Evolutionary conservation across 1,140 invertebrate species (phyloP).

Genomic region (Bradysia coprophila): DNA sequence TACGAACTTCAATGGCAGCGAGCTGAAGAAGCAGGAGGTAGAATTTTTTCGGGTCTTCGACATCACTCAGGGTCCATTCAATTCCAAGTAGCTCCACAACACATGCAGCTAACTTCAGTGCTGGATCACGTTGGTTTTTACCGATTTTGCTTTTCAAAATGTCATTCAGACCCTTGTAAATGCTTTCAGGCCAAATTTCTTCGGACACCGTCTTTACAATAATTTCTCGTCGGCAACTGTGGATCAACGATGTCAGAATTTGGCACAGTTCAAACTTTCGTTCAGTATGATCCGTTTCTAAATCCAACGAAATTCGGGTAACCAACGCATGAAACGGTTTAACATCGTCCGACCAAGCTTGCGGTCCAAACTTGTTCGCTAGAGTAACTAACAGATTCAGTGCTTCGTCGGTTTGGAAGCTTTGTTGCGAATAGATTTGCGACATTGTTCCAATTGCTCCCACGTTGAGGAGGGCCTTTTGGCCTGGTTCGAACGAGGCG

Average conservation of each 20-base stretch:
- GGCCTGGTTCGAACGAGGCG: constrained; percentile 48
- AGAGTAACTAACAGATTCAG: constrained; percentile 55
- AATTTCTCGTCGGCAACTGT: constrained; percentile 45
- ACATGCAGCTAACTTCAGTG: constrained; percentile 60
- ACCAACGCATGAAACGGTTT: constrained; percentile 64
- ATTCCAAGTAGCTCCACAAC: constrained; percentile 66
- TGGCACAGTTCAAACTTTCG: constrained; percentile 71
- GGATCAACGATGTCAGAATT: constrained; percentile 52
- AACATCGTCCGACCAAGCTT: constrained; percentile 51
- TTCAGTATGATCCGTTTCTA: constrained; percentile 70
- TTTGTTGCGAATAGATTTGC: constrained; percentile 66
- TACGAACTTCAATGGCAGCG: constrained; percentile 76
- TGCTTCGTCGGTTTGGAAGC: constrained; percentile 72
- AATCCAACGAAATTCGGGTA: constrained; percentile 67
- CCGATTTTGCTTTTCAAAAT: constrained; percentile 74
- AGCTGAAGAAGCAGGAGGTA: constrained; percentile 71
- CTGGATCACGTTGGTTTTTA: constrained; percentile 71
- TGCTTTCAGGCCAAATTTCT: constrained; percentile 58
- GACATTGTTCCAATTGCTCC: constrained; percentile 63
- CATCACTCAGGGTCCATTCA: constrained; percentile 61
- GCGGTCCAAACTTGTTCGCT: constrained; percentile 42
- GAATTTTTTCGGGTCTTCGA: constrained; percentile 61
- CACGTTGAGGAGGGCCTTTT: constrained; percentile 51
- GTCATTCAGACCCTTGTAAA: constrained; percentile 58
- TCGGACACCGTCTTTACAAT: constrained; percentile 36